These are phyloP conservation scores for Eupithecia tripunctaria DNA, from an alignment of 2,888 invertebrate genomes.

Conservation along the genomic window DNA sequence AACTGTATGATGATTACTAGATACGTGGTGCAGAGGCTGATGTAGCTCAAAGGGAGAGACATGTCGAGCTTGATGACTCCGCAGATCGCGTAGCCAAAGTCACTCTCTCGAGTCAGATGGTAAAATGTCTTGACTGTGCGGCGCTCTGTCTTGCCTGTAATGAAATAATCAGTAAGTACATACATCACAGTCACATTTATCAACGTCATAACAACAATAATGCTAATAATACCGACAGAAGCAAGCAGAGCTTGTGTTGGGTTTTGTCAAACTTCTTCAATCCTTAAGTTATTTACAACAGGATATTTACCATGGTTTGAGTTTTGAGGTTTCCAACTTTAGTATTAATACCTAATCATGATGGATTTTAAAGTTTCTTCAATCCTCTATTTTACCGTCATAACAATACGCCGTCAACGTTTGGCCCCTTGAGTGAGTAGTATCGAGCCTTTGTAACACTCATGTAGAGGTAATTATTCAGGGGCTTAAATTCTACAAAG, in stretches of 20 bases:
- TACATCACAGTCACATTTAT: no score
- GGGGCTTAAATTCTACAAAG: background rate
- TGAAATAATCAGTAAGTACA: slow-evolving; percentile 35
- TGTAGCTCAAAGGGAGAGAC: slow-evolving; percentile 72
- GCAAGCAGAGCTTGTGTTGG: no score
- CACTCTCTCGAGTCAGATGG: slow-evolving; percentile 66
- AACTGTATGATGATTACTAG: slow-evolving; percentile 75
- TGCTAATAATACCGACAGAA: no score
- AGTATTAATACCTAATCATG: no score
- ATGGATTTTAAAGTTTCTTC: no score
- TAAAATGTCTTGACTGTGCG: slow-evolving; percentile 72
- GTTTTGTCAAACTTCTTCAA: background rate
- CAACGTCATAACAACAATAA: no score
- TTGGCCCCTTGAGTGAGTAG: no score
- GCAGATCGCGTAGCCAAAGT: slow-evolving; percentile 68
- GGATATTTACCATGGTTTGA: no score
- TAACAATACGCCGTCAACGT: background rate
- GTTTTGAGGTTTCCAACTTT: no score
- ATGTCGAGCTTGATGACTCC: slow-evolving; percentile 71
- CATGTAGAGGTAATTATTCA: background rate
- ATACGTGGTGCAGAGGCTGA: slow-evolving; percentile 72
- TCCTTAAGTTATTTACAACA: no score
- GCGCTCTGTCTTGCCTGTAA: slow-evolving; percentile 68
- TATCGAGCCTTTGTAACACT: background rate
- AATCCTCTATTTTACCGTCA: background rate